These are phyloP conservation scores for Steromphala cineraria DNA, from an alignment of 2,888 invertebrate genomes.

Conservation along the genomic window DNA sequence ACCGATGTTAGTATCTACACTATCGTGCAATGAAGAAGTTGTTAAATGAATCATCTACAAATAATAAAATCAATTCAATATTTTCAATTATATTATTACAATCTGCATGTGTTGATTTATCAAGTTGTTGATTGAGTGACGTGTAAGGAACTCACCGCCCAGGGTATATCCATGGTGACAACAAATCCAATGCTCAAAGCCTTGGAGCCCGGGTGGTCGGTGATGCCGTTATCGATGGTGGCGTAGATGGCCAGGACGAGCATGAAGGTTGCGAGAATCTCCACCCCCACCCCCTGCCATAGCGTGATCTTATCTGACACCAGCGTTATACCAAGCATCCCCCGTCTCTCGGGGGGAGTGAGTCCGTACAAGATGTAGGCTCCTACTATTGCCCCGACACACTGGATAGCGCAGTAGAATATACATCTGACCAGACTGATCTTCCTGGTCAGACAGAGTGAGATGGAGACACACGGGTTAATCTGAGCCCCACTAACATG, in stretches of 20 bases:
- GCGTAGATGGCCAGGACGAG: slow-evolving; percentile 89
- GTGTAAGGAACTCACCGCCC: slow-evolving; percentile 83
- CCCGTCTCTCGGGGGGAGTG: slow-evolving; percentile 43
- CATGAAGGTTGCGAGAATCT: slow-evolving; percentile 89
- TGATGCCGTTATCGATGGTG: slow-evolving; percentile 87
- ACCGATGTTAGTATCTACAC: no score
- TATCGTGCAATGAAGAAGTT: no score
- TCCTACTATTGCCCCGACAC: slow-evolving; percentile 94
- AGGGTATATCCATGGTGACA: slow-evolving; percentile 90
- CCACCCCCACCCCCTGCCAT: slow-evolving; percentile 88
- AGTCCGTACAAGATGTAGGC: slow-evolving; percentile 90
- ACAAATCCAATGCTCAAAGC: slow-evolving; percentile 89
- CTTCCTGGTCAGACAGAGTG: slow-evolving; percentile 87
- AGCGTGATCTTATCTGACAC: slow-evolving; percentile 59
- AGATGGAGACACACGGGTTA: slow-evolving; percentile 93
- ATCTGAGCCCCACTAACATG: slow-evolving; percentile 93
- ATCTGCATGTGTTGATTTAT: no score
- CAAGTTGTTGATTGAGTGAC: no score
- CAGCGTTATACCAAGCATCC: slow-evolving; percentile 48
- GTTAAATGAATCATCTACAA: no score
- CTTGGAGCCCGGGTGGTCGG: slow-evolving; percentile 87
- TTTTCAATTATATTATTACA: no score
- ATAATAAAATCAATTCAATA: no score
- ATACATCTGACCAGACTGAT: slow-evolving; percentile 88
- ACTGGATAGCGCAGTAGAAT: slow-evolving; percentile 92